These are phyloP conservation scores for Meteorus sp. DNA, from an alignment of 1,140 invertebrate species.

Conservation along the genomic window DNA sequence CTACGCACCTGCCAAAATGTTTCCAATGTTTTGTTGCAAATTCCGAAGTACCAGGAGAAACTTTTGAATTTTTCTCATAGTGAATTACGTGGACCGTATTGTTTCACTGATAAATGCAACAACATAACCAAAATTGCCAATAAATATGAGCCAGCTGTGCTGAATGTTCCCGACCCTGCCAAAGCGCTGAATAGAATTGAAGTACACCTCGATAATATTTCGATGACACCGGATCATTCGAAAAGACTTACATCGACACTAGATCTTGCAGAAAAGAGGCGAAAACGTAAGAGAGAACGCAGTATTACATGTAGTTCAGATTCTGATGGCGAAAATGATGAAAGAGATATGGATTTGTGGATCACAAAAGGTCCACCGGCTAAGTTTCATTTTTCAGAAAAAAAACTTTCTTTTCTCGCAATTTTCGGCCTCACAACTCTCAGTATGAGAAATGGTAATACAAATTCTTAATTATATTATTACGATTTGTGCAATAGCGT, in stretches of 20 bases:
- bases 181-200: slow-evolving; percentile 43
- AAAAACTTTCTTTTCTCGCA: slow-evolving; percentile 55
- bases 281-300: slow-evolving; percentile 42
- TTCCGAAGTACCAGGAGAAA: slow-evolving; percentile 55
- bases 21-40: slow-evolving; percentile 51
- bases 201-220: slow-evolving; percentile 20
- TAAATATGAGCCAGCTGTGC: slow-evolving; percentile 47
- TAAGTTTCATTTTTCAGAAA: slow-evolving; percentile 51
- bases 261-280: slow-evolving; percentile 52
- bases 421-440: slow-evolving; percentile 59
- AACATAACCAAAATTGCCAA: slow-evolving; percentile 44
- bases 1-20: slow-evolving; percentile 54
- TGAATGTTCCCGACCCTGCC: slow-evolving; percentile 55
- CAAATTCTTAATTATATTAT: not conserved
- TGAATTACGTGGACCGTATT: slow-evolving; percentile 40
- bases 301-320: slow-evolving; percentile 45
- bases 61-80: slow-evolving; percentile 48
- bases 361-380: slow-evolving; percentile 59
- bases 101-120: slow-evolving; percentile 52
- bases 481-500: not conserved
- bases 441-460: slow-evolving; percentile 52
- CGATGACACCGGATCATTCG: slow-evolving; percentile 38
- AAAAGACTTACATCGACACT: slow-evolving; percentile 47
- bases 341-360: slow-evolving; percentile 49
- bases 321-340: slow-evolving; percentile 50